Evolutionary conservation across 92 coral and sea anemone genomes (phyloP).

Genomic region (Palythoa grandis): DNA sequence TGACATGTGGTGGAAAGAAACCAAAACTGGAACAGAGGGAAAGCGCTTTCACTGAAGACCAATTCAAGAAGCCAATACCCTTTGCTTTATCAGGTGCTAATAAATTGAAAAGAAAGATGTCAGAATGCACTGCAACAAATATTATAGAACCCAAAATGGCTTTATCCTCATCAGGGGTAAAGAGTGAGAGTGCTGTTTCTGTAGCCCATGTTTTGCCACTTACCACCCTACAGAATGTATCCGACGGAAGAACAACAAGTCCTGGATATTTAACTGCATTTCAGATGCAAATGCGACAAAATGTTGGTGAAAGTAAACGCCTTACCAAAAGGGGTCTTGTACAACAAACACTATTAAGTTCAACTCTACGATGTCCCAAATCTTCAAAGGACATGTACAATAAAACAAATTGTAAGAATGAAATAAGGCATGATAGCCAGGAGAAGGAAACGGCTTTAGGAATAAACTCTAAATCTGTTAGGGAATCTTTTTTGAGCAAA

Average conservation of each 20-base stretch:
- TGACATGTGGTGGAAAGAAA: not conserved
- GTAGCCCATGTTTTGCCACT: conserved; percentile 22
- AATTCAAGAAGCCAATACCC: not conserved
- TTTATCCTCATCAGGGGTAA: not conserved
- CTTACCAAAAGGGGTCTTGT: conserved; percentile 58
- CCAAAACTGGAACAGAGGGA: too few species aligned
- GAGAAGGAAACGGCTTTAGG: not conserved
- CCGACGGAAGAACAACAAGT: not conserved
- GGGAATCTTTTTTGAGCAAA: not conserved
- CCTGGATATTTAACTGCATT: not conserved
- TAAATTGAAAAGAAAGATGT: conserved; percentile 5
- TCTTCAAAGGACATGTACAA: not conserved
- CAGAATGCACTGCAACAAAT: not conserved
- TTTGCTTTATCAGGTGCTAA: not conserved
- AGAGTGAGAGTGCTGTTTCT: not conserved
- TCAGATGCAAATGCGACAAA: not conserved
- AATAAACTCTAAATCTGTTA: not conserved
- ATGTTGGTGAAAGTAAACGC: conserved; percentile 2
- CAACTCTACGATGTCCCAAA: not conserved
- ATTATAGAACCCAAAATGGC: conserved; percentile 1
- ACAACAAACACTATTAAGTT: conserved; percentile 40
- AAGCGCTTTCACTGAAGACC: not conserved
- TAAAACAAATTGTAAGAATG: not conserved
- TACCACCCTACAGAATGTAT: conserved; percentile 14
- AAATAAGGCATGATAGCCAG: not conserved